Conservation (phyloP, 1,140 invertebrate genomes). For the Drosophila kohkoa region DNA sequence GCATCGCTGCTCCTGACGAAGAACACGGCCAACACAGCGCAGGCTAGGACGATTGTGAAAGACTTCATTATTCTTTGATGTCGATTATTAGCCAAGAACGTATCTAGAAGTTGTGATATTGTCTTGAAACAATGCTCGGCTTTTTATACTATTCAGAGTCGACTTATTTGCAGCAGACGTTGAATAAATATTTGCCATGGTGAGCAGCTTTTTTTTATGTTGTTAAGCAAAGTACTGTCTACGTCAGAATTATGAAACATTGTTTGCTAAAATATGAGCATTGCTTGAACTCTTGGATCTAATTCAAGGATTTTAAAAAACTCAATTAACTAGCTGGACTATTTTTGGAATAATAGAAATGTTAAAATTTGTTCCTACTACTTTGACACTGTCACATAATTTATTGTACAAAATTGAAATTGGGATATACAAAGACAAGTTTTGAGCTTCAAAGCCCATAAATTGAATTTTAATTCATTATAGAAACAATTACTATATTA, state of each 20-base stretch:
- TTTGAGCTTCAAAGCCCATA: too few species aligned
- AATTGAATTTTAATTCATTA: too few species aligned
- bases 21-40: background rate
- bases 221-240: too few species aligned
- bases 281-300: background rate
- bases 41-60: background rate
- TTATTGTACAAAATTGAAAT: background rate
- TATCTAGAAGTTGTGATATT: constrained; percentile 3
- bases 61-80: constrained; percentile 7
- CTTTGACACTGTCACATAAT: too few species aligned
- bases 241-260: background rate
- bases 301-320: background rate
- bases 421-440: too few species aligned
- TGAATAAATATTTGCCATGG: constrained; percentile 12
- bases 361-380: too few species aligned
- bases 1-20: constrained; percentile 19
- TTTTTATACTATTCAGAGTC: constrained; percentile 15
- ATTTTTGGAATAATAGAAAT: too few species aligned
- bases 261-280: background rate
- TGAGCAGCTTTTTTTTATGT: constrained; percentile 15
- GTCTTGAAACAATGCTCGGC: background rate
- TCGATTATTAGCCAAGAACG: constrained; percentile 1
- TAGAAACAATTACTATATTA: too few species aligned
- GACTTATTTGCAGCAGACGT: background rate
- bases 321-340: too few species aligned